A percentile compares a stretch with the other conserved stretches of the same genome.
Evolutionary conservation across 2,113 vertebrate genomes (phyloP).

Genomic region (Saccopteryx leptura): DNA sequence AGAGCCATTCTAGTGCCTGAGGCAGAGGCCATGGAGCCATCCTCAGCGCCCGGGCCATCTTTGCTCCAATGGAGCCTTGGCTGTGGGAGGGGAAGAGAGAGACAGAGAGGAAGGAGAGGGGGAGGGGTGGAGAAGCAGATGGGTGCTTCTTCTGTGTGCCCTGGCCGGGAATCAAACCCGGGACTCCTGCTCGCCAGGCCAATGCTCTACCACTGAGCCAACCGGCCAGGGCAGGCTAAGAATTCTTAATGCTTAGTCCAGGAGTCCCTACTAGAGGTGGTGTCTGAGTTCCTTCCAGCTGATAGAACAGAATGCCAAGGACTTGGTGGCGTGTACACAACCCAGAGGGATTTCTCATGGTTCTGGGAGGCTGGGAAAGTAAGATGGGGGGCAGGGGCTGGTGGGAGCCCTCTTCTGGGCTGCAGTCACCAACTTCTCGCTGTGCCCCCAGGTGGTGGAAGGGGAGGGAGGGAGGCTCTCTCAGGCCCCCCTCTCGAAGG

Average conservation of each 20-base stretch:
- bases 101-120: no score
- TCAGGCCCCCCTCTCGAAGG: not conserved
- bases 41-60: no score
- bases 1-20: no score
- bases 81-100: no score
- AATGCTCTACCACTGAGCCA: not conserved
- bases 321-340: not conserved
- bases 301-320: not conserved
- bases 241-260: not conserved
- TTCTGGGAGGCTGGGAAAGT: not conserved
- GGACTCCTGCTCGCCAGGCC: no score
- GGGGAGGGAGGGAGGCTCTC: not conserved
- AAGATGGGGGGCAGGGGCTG: not conserved
- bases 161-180: not conserved
- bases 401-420: not conserved
- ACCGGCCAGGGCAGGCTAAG: not conserved
- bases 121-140: no score
- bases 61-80: no score
- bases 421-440: not conserved
- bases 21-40: no score
- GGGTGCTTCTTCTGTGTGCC: not conserved
- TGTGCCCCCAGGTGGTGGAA: not conserved
- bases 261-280: not conserved
- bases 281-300: not conserved
- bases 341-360: not conserved